These are phyloP conservation scores for Tachuris rubrigastra DNA, from an alignment of 2,113 vertebrate genomes.

Conservation along the genomic window DNA sequence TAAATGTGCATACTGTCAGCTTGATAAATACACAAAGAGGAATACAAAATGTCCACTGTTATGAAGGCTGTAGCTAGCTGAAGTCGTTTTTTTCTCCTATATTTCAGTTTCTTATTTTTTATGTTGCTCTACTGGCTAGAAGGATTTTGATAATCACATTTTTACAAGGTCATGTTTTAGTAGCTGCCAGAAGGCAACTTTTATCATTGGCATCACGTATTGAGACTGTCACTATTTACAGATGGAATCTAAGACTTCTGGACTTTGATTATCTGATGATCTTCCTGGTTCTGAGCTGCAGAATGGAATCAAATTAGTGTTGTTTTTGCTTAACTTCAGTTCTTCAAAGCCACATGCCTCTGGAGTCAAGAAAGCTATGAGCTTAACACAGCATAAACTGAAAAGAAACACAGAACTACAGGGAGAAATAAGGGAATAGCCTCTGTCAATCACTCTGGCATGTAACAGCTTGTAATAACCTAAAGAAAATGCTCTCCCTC, in stretches of 20 bases:
- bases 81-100: background rate
- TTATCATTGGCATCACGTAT: background rate
- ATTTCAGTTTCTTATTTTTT: conserved; percentile 27
- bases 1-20: background rate
- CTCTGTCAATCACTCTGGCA: conserved; percentile 11
- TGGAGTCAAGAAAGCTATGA: conserved; percentile 3
- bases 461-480: background rate
- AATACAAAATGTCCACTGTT: background rate
- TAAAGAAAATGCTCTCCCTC: background rate
- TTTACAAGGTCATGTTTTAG: background rate
- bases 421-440: background rate
- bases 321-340: conserved; percentile 36
- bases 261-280: conserved; percentile 39
- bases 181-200: conserved; percentile 1
- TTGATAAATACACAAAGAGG: background rate
- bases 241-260: background rate
- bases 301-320: conserved; percentile 25
- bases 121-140: background rate
- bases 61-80: background rate
- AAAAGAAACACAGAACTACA: background rate
- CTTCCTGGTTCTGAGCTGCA: conserved; percentile 1
- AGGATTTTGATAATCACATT: conserved; percentile 20
- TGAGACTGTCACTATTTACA: background rate
- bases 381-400: background rate
- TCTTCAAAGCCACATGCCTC: conserved; percentile 17